Conservation (phyloP, 2,797 vertebrate species). For the Thamnophis elegans region DNA sequence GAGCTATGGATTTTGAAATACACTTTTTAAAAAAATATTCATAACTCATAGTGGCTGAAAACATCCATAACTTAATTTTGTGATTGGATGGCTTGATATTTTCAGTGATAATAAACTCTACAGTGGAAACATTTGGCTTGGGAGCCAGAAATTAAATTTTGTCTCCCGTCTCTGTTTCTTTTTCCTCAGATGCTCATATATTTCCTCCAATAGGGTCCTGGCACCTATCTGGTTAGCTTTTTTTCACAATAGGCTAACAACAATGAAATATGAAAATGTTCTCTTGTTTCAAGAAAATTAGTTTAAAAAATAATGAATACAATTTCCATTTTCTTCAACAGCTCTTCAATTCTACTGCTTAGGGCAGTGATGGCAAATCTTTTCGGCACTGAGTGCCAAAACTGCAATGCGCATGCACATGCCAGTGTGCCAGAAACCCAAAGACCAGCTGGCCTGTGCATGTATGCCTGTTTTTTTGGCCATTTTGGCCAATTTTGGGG, state of each 20-base stretch:
- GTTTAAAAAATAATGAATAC: not conserved
- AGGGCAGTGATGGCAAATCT: too few relatives aligned
- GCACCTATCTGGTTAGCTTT: too few relatives aligned
- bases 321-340: not conserved
- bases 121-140: not conserved
- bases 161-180: not conserved
- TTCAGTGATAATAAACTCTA: not conserved
- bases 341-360: not conserved
- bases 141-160: not conserved
- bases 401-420: too few relatives aligned
- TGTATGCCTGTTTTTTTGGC: too few relatives aligned
- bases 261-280: not conserved
- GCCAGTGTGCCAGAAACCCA: too few relatives aligned
- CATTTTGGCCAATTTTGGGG: too few relatives aligned
- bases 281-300: not conserved
- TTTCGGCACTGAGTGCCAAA: too few relatives aligned
- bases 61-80: not conserved
- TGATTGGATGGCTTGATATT: not conserved
- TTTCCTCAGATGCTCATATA: not conserved
- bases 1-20: not conserved
- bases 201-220: not conserved
- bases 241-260: not conserved
- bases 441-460: too few relatives aligned
- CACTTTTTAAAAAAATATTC: not conserved
- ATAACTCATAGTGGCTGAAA: not conserved